Base-by-base conservation (phyloP, 2,888 invertebrate genomes). In the Tineola bisselliella region DNA sequence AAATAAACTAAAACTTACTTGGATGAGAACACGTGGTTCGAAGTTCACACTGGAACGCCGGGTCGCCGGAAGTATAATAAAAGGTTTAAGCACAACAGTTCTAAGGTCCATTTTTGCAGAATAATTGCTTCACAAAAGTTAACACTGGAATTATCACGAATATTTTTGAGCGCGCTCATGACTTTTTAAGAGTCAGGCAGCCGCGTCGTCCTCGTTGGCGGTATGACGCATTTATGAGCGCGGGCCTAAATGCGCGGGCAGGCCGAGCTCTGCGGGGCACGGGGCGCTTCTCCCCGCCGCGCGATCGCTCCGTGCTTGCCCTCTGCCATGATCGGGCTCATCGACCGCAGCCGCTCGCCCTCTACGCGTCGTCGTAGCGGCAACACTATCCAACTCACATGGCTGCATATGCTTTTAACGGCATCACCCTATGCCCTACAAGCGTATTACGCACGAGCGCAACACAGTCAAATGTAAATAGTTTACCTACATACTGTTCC, bases 201-300 rank as follows among this genome's bases (percentile, higher is more conserved):
- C 59, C 76, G 73, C 84, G 86, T 84, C 79, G 72, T 70, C 71
- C 76, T 71, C 69, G 72, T 67, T 72, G 74, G 82, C 83, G 75
- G 71, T 76, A 79, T 84, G 86, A 84, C 86, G 86, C 86, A 84
- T 84, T 84, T 84, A 83, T 86, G 86, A 86, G 75, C 84, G 86
- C 84, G 77, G 76, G 80, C 81, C 82, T 83, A 82, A 75, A 73
- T 13, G 33, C 52, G 54, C 25, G 74, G 74, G 68, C 70, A 69
- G 66, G 69, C 70, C 70, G 74, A 73, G 72, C 77, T 72, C 75
- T 76, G 77, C 75, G 67, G 65, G 63, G 66, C 68, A 68, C 73
- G 77, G 17, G 58, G 25, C 44, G 19, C 17, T 43, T 6, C 59
- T n/a, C 30, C 58, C 15, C 58, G n/a, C 58, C 58, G 33, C 56